phyloP scores from a whole-genome alignment of 35 echinoderm and acorn worm genomes.

The Heliocidaris erythrogramma region DNA sequence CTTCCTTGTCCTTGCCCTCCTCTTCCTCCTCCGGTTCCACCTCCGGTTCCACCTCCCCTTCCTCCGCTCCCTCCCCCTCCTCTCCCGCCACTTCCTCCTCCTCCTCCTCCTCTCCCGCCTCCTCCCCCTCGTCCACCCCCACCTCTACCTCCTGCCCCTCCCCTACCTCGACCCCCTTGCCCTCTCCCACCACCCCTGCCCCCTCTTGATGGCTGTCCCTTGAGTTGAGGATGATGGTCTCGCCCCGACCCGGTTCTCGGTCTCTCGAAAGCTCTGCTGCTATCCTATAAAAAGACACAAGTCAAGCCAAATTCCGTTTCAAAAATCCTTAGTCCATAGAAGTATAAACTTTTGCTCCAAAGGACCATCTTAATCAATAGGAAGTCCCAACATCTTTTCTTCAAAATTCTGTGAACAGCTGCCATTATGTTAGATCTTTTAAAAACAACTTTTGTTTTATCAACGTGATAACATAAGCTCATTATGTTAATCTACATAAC shows the following conservation, averaged over 20 bases:
- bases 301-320: no score
- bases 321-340: no score
- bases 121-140: slow-evolving; percentile 13
- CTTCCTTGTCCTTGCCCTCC: slow-evolving; percentile 57
- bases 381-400: no score
- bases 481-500: no score
- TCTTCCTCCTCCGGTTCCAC: background rate
- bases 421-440: no score
- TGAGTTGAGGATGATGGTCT: background rate
- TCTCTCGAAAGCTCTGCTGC: background rate
- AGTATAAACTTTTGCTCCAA: no score
- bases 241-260: background rate
- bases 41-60: background rate
- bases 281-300: background rate
- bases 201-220: background rate
- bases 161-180: background rate
- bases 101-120: slow-evolving; percentile 36
- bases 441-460: no score
- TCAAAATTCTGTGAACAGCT: no score
- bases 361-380: no score
- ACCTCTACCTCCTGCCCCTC: background rate
- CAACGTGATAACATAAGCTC: no score
- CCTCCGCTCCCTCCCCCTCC: background rate
- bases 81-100: background rate
- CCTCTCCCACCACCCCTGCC: slow-evolving; percentile 7